Base-by-base conservation (phyloP, 2,888 invertebrate species). In the Melieria picta region DNA sequence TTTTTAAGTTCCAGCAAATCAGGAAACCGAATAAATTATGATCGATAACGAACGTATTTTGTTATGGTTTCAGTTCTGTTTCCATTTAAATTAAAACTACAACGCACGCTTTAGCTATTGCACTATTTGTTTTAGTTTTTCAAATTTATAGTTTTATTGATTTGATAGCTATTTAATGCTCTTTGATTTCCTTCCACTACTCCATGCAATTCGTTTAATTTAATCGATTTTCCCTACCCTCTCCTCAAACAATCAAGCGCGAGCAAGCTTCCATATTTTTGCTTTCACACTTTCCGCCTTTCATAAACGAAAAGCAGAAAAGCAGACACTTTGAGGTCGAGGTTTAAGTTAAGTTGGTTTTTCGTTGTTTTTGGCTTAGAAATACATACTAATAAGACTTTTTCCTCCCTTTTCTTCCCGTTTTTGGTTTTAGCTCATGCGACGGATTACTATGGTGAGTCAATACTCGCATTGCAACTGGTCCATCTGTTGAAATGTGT, bases 361-460 rank as follows among this genome's bases (percentile, higher is more conserved):
- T 30, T 30, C 30, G 30, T 30, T 30, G 30, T 30, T 30, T 3
- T 30, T 30, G 30, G 30, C 30, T 30, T 30, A 30, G 30, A 30
- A 30, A 30, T 30, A 75, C 71, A 70, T 72, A 75, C 71, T 74
- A 72, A 75, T 66, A 63, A 47, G 9, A n/a, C 57, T 82, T 76
- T 80, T 78, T 83, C 78, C 79, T 82, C 80, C 81, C 82, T 81
- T 77, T 80, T 77, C 74, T 30, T 30, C 30, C 30, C 30, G 75
- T 78, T 78, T 80, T 80, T 63, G 55, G 30, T 84, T 85, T 81
- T 89, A 95, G 97, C 96, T 90, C 96, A 96, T 92, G 95, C 96
- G 88, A 95, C 97, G 91, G 97, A 97, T 91, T 97, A 97, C 91
- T 97, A 97, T 95, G 97, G 97, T 98, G 95, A 97, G 97, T 96